Percentiles rank a stretch among this genome's conserved stretches.
phyloP scores from a whole-genome alignment of 2,888 invertebrate species.

The Drosophila subsilvestris region DNA sequence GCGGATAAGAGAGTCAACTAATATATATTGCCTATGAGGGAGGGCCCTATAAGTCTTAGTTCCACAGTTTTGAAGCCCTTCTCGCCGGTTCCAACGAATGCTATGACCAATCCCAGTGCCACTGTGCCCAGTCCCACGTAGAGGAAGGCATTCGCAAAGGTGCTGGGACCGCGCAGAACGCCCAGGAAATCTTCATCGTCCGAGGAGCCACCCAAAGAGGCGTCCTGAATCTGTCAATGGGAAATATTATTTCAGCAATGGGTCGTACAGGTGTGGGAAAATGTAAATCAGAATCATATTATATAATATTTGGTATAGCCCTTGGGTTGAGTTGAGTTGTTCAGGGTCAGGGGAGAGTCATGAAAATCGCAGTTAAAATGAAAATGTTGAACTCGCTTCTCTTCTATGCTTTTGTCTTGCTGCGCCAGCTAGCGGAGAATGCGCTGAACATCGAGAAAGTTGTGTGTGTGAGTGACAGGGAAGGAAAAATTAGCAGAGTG shows the following conservation, averaged over 20 bases:
- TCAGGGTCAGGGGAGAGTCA: slow-evolving; percentile 4
- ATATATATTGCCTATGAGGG: slow-evolving; percentile 86
- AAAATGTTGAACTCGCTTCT: slow-evolving; percentile 13
- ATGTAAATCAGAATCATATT: neutral
- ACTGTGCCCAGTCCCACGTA: slow-evolving; percentile 94
- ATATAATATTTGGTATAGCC: slow-evolving; percentile 11
- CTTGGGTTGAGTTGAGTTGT: neutral
- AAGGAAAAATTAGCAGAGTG: slow-evolving; percentile 7
- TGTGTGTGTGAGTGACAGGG: slow-evolving; percentile 34
- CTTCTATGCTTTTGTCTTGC: slow-evolving; percentile 37
- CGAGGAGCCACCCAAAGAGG: slow-evolving; percentile 91
- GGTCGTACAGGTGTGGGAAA: neutral
- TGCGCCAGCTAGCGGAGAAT: slow-evolving; percentile 61
- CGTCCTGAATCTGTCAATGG: slow-evolving; percentile 90
- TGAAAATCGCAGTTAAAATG: slow-evolving; percentile 56
- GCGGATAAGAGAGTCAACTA: neutral
- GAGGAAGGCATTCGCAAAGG: slow-evolving; percentile 92
- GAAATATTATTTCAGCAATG: slow-evolving; percentile 6
- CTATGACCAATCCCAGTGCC: slow-evolving; percentile 93
- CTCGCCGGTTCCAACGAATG: slow-evolving; percentile 95
- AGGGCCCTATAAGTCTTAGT: slow-evolving; percentile 93
- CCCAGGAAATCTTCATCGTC: slow-evolving; percentile 89
- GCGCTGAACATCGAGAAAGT: slow-evolving; percentile 61
- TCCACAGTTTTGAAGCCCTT: slow-evolving; percentile 94
- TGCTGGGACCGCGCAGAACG: slow-evolving; percentile 89